Evolutionary conservation across 2,888 invertebrate species (phyloP).

Genomic region (Sympetrum striolatum): DNA sequence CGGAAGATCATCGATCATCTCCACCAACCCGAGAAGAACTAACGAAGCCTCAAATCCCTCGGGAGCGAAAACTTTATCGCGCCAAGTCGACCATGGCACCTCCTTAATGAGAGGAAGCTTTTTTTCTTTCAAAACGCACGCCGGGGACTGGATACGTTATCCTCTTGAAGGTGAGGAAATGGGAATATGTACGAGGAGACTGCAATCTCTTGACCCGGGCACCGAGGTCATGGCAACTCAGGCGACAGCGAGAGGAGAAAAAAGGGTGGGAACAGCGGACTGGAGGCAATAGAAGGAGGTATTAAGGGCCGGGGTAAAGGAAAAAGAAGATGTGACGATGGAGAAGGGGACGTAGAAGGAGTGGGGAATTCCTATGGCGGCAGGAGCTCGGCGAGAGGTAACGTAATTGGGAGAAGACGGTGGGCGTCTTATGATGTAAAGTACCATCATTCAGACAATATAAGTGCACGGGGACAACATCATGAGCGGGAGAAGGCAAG

Average conservation of each 20-base stretch:
- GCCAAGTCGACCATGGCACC: background rate
- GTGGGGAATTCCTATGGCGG: background rate
- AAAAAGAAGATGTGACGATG: background rate
- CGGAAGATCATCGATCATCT: no score
- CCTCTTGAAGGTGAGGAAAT: background rate
- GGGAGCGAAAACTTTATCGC: background rate
- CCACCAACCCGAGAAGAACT: background rate
- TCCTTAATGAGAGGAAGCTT: background rate
- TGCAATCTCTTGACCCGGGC: constrained; percentile 27
- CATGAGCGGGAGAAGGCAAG: background rate
- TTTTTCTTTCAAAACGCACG: background rate
- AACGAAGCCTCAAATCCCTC: background rate
- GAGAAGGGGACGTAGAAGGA: background rate
- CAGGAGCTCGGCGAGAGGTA: background rate
- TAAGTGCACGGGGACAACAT: background rate
- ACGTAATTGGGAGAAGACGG: background rate
- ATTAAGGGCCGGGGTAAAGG: background rate
- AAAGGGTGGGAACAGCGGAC: background rate
- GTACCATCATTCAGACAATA: background rate
- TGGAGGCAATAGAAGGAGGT: background rate
- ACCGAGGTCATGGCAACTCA: background rate
- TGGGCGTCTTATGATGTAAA: background rate
- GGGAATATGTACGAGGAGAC: constrained; percentile 7
- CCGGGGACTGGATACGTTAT: constrained; percentile 6
- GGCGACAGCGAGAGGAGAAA: background rate